phyloP scores from a whole-genome alignment of 2,113 vertebrate genomes.

The Lontra canadensis region DNA sequence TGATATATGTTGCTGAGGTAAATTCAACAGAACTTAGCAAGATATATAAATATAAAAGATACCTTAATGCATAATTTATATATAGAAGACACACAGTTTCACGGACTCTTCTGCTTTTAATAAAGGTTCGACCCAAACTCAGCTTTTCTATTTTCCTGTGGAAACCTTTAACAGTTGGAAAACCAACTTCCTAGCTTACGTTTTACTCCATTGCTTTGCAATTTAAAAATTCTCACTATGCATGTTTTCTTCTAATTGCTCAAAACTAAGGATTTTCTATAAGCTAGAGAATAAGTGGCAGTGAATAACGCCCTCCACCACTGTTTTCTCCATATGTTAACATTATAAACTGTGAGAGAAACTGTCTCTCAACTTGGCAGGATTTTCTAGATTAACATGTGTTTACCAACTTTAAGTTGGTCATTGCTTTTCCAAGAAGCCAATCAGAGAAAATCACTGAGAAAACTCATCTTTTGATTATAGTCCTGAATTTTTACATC shows the following conservation, averaged over 20 bases:
- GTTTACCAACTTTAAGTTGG: not conserved
- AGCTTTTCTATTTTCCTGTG: not conserved
- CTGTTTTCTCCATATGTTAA: not conserved
- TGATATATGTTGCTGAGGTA: not conserved
- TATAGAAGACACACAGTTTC: not conserved
- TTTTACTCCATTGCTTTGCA: not conserved
- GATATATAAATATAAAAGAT: not conserved
- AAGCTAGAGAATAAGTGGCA: not conserved
- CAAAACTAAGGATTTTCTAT: not conserved
- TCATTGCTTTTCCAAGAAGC: not conserved
- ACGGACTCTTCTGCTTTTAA: not conserved
- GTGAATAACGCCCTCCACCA: accelerated
- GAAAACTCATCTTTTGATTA: no score
- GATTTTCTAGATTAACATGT: not conserved
- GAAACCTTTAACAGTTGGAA: not conserved
- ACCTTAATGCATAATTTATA: not conserved
- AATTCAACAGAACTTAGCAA: not conserved
- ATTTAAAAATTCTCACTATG: not conserved
- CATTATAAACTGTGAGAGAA: not conserved
- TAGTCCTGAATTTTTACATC: not conserved
- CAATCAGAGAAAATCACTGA: not conserved
- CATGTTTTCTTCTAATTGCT: not conserved
- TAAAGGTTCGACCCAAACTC: not conserved
- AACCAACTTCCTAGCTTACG: not conserved
- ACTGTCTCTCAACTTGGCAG: not conserved